Conservation (phyloP, 1,140 invertebrate genomes). For the Euwallacea fornicatus region DNA sequence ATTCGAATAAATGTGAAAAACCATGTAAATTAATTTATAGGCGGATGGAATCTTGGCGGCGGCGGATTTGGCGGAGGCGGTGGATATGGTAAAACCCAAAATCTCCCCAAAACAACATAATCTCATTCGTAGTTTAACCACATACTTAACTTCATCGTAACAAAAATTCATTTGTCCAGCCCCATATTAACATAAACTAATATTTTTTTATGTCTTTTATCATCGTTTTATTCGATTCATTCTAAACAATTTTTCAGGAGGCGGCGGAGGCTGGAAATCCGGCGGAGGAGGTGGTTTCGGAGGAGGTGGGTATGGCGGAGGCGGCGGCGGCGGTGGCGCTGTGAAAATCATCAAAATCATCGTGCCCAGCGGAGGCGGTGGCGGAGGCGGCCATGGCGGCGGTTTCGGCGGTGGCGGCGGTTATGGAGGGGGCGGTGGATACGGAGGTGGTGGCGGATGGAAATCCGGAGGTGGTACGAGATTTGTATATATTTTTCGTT, state of each 20-base stretch:
- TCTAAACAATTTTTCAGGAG: background rate
- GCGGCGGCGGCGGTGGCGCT: conserved; percentile 23
- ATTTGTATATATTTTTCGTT: background rate
- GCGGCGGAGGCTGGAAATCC: conserved; percentile 32
- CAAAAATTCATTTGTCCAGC: too few species aligned
- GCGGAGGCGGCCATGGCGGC: conserved; percentile 25
- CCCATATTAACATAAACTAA: too few species aligned
- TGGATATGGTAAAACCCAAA: background rate
- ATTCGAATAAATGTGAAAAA: background rate
- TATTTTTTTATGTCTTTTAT: too few species aligned
- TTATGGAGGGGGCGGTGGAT: conserved; percentile 25
- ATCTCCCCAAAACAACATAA: background rate
- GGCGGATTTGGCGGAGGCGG: conserved; percentile 18
- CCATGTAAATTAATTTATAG: background rate
- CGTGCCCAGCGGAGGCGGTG: conserved; percentile 14
- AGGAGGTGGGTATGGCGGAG: conserved; percentile 11
- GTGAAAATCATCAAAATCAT: conserved; percentile 23
- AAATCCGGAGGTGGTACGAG: conserved; percentile 32
- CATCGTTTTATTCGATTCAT: too few species aligned
- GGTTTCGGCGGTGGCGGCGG: conserved; percentile 6
- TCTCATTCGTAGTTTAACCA: too few species aligned
- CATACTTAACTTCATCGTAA: too few species aligned
- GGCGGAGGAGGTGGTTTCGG: conserved; percentile 17
- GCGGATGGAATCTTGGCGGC: conserved; percentile 13
- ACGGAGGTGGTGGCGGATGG: conserved; percentile 40